phyloP scores from a whole-genome alignment of 2,888 invertebrate species.

The Teleogryllus oceanicus region DNA sequence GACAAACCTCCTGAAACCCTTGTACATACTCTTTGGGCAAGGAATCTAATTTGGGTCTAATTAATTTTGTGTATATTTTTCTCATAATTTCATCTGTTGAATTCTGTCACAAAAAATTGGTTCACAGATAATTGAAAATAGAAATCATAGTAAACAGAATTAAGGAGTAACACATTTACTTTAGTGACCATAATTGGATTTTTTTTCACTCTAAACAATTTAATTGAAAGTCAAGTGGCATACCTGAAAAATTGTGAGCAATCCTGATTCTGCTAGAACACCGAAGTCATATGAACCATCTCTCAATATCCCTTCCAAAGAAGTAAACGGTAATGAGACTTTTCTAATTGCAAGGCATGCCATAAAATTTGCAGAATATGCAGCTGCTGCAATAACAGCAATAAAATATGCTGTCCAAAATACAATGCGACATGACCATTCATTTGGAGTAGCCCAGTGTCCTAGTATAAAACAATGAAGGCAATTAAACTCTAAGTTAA shows the following conservation, averaged over 20 bases:
- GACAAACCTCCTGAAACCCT: neutral
- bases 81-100: neutral
- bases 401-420: neutral
- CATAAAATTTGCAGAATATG: neutral
- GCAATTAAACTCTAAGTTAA: too few species aligned
- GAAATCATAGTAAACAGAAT: too few species aligned
- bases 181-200: too few species aligned
- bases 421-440: neutral
- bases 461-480: neutral
- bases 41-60: neutral
- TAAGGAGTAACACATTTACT: too few species aligned
- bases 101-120: neutral
- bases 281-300: neutral
- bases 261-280: neutral
- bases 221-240: too few species aligned
- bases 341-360: neutral
- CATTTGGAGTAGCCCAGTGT: neutral
- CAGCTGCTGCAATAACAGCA: neutral
- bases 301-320: neutral
- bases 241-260: neutral
- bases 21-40: neutral
- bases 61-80: neutral
- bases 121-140: too few species aligned
- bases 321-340: neutral
- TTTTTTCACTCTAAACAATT: too few species aligned